phyloP scores from a whole-genome alignment of 2,797 vertebrate species.

The Sebastes flavidus region DNA sequence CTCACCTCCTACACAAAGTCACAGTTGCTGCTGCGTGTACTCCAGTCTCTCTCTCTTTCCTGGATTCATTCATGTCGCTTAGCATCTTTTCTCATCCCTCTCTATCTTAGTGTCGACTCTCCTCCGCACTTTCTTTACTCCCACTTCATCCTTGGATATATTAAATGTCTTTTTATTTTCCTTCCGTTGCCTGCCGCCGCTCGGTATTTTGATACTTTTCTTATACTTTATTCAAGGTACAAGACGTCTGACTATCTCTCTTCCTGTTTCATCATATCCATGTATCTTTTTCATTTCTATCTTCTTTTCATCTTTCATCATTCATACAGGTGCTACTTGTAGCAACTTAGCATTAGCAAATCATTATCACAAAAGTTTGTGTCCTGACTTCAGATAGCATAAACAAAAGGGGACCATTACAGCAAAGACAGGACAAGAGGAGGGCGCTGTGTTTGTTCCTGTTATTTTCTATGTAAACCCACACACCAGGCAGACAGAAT shows the following conservation, averaged over 20 bases:
- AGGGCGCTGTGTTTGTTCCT: not conserved
- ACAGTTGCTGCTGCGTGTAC: conserved; percentile 17
- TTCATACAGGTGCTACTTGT: not conserved
- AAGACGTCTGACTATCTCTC: not conserved
- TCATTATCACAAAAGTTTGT: not conserved
- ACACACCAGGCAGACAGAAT: not conserved
- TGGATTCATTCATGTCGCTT: not conserved
- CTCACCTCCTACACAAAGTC: conserved; percentile 42
- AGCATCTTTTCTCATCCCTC: conserved; percentile 1
- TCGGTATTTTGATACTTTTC: not conserved
- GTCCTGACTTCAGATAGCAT: not conserved
- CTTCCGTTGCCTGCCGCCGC: not conserved
- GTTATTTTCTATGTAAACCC: not conserved
- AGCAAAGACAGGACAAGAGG: not conserved
- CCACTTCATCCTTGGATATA: not conserved
- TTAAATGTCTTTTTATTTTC: not conserved
- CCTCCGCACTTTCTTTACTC: not conserved
- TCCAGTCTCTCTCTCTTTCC: not conserved
- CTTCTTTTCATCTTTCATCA: not conserved
- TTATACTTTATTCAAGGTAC: not conserved
- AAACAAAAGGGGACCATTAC: not conserved
- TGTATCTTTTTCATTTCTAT: not conserved
- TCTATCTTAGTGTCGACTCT: not conserved
- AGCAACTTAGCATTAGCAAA: not conserved
- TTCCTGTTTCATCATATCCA: not conserved